Evolutionary conservation across 1,140 invertebrate species (phyloP).

Genomic region (honey bee (Apis mellifera)): DNA sequence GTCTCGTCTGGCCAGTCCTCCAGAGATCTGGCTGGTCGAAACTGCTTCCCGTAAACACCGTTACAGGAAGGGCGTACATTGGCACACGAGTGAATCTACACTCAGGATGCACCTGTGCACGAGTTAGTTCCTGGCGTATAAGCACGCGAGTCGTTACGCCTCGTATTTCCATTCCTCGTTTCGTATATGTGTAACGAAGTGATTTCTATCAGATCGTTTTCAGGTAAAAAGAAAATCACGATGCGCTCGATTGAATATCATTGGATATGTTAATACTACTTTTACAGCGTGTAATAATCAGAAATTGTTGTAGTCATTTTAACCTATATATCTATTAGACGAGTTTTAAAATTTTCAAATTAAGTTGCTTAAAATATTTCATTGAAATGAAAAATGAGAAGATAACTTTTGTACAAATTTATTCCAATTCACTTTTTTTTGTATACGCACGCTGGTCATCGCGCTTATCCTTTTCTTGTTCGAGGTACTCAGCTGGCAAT

Average conservation of each 20-base stretch:
- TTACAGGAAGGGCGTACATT: constrained; percentile 27
- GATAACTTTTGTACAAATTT: no score
- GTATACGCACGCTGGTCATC: constrained; percentile 11
- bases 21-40: constrained; percentile 5
- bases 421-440: no score
- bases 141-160: constrained; percentile 6
- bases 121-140: not conserved
- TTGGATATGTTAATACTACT: no score
- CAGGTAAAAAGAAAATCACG: no score
- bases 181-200: constrained; percentile 55
- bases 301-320: no score
- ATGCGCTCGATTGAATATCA: no score
- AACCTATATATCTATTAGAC: no score
- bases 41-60: constrained; percentile 35
- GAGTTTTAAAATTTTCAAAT: no score
- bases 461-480: constrained; percentile 22
- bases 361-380: not conserved
- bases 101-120: not conserved
- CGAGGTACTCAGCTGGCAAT: constrained; percentile 50
- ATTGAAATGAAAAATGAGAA: no score
- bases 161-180: constrained; percentile 36
- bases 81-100: not conserved
- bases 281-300: no score
- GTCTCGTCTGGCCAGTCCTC: constrained; percentile 18
- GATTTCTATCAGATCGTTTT: constrained; percentile 36